These are phyloP conservation scores for Octodonta nipae DNA, from an alignment of 2,888 invertebrate genomes.

Conservation along the genomic window DNA sequence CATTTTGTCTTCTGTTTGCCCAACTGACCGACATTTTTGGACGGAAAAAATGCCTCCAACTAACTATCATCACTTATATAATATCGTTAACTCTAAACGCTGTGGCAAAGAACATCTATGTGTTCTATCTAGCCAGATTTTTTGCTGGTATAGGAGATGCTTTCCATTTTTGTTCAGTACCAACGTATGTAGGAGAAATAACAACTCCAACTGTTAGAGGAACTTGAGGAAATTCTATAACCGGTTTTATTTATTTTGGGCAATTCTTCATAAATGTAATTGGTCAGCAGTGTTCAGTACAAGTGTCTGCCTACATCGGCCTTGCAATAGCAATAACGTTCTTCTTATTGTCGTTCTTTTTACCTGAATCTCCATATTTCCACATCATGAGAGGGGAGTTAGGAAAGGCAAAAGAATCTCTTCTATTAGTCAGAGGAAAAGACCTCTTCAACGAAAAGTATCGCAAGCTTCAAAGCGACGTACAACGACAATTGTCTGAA, in stretches of 20 bases:
- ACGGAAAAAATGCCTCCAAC: constrained; percentile 23
- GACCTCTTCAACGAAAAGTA: constrained; percentile 18
- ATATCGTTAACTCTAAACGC: constrained; percentile 19
- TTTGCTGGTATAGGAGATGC: constrained; percentile 22
- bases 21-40: constrained; percentile 22
- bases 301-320: constrained; percentile 17
- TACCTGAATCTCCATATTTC: constrained; percentile 42
- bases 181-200: constrained; percentile 26
- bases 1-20: constrained; percentile 19
- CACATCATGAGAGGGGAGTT: constrained; percentile 15
- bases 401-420: constrained; percentile 15
- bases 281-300: constrained; percentile 28
- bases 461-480: constrained; percentile 13
- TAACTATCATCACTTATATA: constrained; percentile 21
- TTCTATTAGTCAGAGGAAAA: constrained; percentile 15
- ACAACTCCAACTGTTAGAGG: constrained; percentile 24
- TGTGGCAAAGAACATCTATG: constrained; percentile 17
- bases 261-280: constrained; percentile 35
- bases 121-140: constrained; percentile 24
- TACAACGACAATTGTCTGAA: constrained; percentile 22
- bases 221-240: constrained; percentile 21
- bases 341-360: constrained; percentile 40
- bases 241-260: constrained; percentile 17
- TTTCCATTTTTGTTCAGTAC: constrained; percentile 19
- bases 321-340: constrained; percentile 28